Evolutionary conservation across 2,888 invertebrate genomes (phyloP).

Genomic region (Mythimna lalbum): DNA sequence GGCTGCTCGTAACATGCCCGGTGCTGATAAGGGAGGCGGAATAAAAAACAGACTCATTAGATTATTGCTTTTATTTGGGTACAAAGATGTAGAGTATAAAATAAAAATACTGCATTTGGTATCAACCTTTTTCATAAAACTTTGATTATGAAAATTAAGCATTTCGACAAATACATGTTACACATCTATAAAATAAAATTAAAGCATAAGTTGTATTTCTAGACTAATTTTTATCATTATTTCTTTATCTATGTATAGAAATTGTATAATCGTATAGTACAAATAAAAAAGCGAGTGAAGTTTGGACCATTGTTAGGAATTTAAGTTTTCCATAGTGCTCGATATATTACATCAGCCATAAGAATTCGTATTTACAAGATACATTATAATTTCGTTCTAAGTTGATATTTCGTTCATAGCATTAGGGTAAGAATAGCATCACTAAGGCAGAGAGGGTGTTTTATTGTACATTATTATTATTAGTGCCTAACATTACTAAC

Average conservation of each 20-base stretch:
- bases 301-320: slow-evolving; percentile 91
- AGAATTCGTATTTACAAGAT: slow-evolving; percentile 87
- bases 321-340: slow-evolving; percentile 88
- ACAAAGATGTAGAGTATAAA: slow-evolving; percentile 90
- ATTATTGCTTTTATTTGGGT: slow-evolving; percentile 90
- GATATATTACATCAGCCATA: slow-evolving; percentile 85
- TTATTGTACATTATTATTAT: slow-evolving; percentile 87
- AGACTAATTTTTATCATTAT: slow-evolving; percentile 81
- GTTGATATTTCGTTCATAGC: slow-evolving; percentile 82
- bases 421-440: slow-evolving; percentile 87
- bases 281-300: slow-evolving; percentile 90
- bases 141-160: slow-evolving; percentile 90
- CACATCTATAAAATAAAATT: slow-evolving; percentile 88
- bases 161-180: slow-evolving; percentile 88
- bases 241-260: slow-evolving; percentile 87
- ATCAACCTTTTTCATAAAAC: slow-evolving; percentile 88
- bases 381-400: slow-evolving; percentile 82
- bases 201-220: slow-evolving; percentile 87
- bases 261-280: slow-evolving; percentile 89
- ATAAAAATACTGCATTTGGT: slow-evolving; percentile 91
- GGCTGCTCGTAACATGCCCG: slow-evolving; percentile 33
- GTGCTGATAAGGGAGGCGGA: slow-evolving; percentile 35
- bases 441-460: slow-evolving; percentile 90
- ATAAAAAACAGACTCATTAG: slow-evolving; percentile 72
- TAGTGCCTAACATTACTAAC: slow-evolving; percentile 80